A percentile compares a stretch with the other conserved stretches of the same genome.
phyloP scores from a whole-genome alignment of 2,888 invertebrate species.

The Anaspis maculata region DNA sequence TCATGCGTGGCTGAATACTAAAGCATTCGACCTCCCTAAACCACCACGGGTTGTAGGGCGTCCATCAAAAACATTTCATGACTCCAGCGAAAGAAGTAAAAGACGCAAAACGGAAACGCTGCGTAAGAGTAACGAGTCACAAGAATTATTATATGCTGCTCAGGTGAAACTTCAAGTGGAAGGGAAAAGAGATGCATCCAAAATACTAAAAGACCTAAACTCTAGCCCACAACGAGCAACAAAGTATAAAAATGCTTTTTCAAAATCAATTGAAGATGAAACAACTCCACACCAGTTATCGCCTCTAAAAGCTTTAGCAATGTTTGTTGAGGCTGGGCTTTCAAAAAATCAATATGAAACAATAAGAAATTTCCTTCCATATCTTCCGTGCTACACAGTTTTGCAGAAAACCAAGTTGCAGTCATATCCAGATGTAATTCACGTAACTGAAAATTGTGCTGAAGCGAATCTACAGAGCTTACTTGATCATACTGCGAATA shows the following conservation, averaged over 20 bases:
- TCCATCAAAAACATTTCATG: background rate
- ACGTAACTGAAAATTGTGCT: background rate
- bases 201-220: background rate
- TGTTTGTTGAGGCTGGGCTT: background rate
- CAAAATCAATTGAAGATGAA: no score
- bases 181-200: background rate
- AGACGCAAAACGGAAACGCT: background rate
- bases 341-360: background rate
- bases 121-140: background rate
- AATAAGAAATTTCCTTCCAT: background rate
- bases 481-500: background rate
- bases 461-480: background rate
- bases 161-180: background rate
- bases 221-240: background rate
- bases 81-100: background rate
- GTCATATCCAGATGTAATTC: background rate
- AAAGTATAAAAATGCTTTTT: background rate
- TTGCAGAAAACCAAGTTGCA: background rate
- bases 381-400: background rate
- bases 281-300: no score
- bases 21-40: background rate
- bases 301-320: background rate
- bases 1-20: background rate
- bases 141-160: background rate
- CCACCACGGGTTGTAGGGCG: background rate